Evolutionary conservation across 2,113 vertebrate genomes (phyloP), one percentile per base, ranked within the genome.

Genomic region (Lipophrys pholis): DNA sequence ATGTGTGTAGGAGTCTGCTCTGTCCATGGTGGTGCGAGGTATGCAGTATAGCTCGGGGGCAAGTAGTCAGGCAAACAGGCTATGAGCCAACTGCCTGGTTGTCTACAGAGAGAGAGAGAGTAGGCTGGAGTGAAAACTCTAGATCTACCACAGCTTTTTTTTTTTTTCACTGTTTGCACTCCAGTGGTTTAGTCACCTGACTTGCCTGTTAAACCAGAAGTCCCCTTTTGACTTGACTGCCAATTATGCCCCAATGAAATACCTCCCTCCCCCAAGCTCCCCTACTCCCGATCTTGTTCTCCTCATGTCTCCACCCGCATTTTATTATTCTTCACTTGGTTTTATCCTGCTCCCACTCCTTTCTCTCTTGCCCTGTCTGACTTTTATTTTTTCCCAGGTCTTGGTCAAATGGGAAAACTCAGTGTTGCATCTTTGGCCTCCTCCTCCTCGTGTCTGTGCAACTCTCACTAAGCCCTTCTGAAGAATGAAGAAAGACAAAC

Each of bases 171-270:
- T 90, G 90, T 93, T 94, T 90, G 92, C 88, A 89, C 88, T 94
- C 82, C 74, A 84, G 73, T 72, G 82, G 86, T 89, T 87, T 85
- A 86, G 88, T 93, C 89, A 84, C 89, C 77, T 86, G 84, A 78
- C 87, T 70, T 72, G 84, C 87, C 90, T 89, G 81, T 95, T 93
- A 93, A 93, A 93, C 90, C 92, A 93, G 80, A 80, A 89, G 80
- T 85, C 87, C 92, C 90, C 89, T 80, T 74, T 69, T 81, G 94
- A 90, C 91, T 92, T 90, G 81, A 92, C 90, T 73, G 88, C 89
- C 91, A 93, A 92, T 92, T 92, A 92, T 74, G 62, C 88, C 52
- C 71, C 49, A 80, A 45, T 82, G 70, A 87, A 87, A 88, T 70
- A 78, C 84, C 91, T 81, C 78, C 15, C 76, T 62, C 83, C 83